Base-by-base conservation (phyloP, 1,140 invertebrate species). In the Chelonus insularis region DNA sequence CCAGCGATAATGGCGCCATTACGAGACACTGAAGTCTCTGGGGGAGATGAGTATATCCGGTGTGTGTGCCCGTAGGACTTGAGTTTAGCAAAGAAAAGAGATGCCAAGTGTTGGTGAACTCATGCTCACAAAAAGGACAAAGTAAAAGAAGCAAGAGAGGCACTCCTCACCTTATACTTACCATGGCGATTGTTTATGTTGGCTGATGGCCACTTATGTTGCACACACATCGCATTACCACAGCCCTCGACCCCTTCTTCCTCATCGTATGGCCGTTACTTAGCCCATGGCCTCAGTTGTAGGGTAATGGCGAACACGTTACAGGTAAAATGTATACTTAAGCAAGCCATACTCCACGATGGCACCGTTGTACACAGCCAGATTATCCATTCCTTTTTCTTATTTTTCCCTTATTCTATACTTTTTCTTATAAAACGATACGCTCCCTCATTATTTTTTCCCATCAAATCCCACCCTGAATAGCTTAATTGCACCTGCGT, bases 301-400 rank as follows among this genome's bases (percentile, higher is more conserved):
- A 74, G 77, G 74, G 75, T 81, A 81, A 81, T 81, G 78, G 78
- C 77, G 77, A 80, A 79, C 77, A 78, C 78, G 78, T 82, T 82
- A 82, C 72, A 75, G 78, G 73, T 82, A 82, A 80, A 80, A 79
- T 80, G 78, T 82, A 80, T 82, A 82, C 78, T 81, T 80, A 79
- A 65, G 52, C 65, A 50, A 62, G 60, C 63, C 63, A 60, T 54
- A 55, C 51, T 50, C 20, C 25, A 68, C 73, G 72, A 75, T 77
- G 72, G 72, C 73, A 77, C 74, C 68, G 69, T 70, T 51, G 20
- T 60, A 39, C 47, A 36, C 16, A 4, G 5, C 12, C 4, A 52
- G 25, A 12, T 32, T 29, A 51, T 12, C 48, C 48, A 29, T 36
- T 20, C 7, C 56, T 48, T 8, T 36, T 39, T 55, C 14, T 20